Conservation (phyloP, 2,888 invertebrate genomes). For the Hoplodrina blanda region DNA sequence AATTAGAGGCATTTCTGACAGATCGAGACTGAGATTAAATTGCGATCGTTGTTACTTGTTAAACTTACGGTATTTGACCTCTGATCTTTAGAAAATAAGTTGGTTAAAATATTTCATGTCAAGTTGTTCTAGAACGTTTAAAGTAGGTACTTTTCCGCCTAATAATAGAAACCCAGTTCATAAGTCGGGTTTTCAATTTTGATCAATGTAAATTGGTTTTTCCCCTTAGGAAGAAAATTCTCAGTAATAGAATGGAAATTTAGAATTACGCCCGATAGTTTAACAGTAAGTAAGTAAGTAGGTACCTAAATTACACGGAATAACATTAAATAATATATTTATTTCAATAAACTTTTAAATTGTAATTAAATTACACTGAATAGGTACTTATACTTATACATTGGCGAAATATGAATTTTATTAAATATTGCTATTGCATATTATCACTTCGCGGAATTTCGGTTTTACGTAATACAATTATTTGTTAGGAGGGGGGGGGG, state of each 20-base stretch:
- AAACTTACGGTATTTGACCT: too few relatives aligned
- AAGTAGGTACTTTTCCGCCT: background rate
- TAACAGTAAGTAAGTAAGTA: background rate
- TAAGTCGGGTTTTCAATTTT: background rate
- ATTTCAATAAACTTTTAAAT: too few relatives aligned
- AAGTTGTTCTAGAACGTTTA: background rate
- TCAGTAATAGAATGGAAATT: background rate
- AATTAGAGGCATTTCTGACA: too few relatives aligned
- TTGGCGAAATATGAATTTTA: background rate
- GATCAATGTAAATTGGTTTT: background rate
- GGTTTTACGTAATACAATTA: background rate
- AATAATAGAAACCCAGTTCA: background rate
- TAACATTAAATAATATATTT: too few relatives aligned
- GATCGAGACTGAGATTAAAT: too few relatives aligned
- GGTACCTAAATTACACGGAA: too few relatives aligned
- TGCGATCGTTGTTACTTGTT: too few relatives aligned
- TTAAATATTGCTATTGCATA: background rate
- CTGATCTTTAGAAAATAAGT: too few relatives aligned
- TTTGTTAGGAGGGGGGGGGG: too few relatives aligned
- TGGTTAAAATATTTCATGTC: too few relatives aligned
- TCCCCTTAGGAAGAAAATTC: background rate
- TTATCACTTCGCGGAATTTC: conserved; percentile 7
- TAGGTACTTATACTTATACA: background rate
- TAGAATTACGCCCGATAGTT: background rate
- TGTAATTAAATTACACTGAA: background rate